Conservation (phyloP, 2,797 vertebrate species). For the Enteromius thamalakanensis region DNA sequence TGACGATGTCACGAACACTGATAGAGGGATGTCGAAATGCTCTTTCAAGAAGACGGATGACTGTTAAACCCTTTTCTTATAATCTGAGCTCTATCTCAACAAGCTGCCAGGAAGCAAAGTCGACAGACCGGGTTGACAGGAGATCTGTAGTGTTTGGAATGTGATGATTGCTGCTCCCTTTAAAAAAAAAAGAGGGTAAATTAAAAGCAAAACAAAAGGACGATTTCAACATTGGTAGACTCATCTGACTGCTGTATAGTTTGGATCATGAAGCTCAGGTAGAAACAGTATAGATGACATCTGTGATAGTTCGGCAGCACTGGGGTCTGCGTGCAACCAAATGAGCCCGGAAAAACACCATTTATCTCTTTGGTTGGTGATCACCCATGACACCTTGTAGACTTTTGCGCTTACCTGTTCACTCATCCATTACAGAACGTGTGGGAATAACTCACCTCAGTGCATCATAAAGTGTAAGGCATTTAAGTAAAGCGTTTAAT, state of each 20-base stretch:
- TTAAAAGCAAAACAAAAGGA: constrained; percentile 54
- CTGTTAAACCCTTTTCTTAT: constrained; percentile 48
- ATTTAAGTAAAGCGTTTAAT: constrained; percentile 34
- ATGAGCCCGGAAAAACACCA: constrained; percentile 11
- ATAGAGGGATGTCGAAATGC: constrained; percentile 31
- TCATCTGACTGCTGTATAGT: constrained; percentile 68
- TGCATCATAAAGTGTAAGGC: constrained; percentile 15
- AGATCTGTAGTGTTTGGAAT: constrained; percentile 68
- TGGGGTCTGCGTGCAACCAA: constrained; percentile 58
- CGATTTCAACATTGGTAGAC: constrained; percentile 69
- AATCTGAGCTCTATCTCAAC: constrained; percentile 41
- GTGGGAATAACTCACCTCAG: constrained; percentile 22
- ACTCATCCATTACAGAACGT: constrained; percentile 12
- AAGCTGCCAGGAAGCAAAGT: constrained; percentile 58
- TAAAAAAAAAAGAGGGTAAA: constrained; percentile 42
- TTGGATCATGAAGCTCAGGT: constrained; percentile 59
- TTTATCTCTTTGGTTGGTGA: constrained; percentile 58
- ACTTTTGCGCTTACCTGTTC: constrained; percentile 12
- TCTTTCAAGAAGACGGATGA: not conserved
- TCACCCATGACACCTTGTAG: constrained; percentile 36
- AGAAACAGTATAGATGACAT: constrained; percentile 53
- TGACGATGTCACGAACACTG: constrained; percentile 20
- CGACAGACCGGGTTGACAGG: constrained; percentile 64
- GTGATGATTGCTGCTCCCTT: constrained; percentile 69
- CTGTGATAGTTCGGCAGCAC: constrained; percentile 53